Conservation (phyloP, 2,888 invertebrate genomes). For the Macaria liturata region DNA sequence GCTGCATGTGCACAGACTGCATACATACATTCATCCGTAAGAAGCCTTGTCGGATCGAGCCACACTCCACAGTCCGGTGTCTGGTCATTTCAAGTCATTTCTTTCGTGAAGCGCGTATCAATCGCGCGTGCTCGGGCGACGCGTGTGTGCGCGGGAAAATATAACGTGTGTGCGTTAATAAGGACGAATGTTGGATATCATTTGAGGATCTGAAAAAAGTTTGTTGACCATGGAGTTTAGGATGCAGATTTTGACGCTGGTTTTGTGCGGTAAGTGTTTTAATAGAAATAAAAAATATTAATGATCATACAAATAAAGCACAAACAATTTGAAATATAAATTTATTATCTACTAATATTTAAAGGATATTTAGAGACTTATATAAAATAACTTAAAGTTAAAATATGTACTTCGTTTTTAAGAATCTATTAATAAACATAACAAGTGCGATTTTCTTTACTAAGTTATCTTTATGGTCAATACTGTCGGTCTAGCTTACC, state of each 20-base stretch:
- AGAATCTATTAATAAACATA: too few species aligned
- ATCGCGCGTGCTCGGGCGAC: slow-evolving; percentile 60
- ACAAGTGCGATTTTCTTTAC: too few species aligned
- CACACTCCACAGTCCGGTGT: slow-evolving; percentile 7
- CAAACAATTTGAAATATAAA: too few species aligned
- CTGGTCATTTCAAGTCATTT: slow-evolving; percentile 51
- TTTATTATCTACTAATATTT: too few species aligned
- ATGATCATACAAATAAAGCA: too few species aligned
- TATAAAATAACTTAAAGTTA: too few species aligned
- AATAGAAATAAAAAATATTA: too few species aligned
- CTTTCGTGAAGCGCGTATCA: slow-evolving; percentile 64
- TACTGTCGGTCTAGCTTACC: too few species aligned
- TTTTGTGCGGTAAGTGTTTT: slow-evolving; percentile 73
- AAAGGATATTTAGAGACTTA: too few species aligned
- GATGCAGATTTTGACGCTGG: slow-evolving; percentile 63
- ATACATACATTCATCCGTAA: slow-evolving; percentile 13
- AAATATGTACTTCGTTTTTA: too few species aligned
- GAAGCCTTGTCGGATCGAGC: slow-evolving; percentile 17
- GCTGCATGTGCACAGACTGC: slow-evolving; percentile 25
- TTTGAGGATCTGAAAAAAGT: not conserved
- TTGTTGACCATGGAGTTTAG: slow-evolving; percentile 43
- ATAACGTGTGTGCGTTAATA: slow-evolving; percentile 50
- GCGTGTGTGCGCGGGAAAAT: slow-evolving; percentile 48
- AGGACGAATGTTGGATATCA: slow-evolving; percentile 17
- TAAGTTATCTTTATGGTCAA: too few species aligned